phyloP scores from a whole-genome alignment of 1,140 invertebrate species.

The Diploscapter pachys region DNA sequence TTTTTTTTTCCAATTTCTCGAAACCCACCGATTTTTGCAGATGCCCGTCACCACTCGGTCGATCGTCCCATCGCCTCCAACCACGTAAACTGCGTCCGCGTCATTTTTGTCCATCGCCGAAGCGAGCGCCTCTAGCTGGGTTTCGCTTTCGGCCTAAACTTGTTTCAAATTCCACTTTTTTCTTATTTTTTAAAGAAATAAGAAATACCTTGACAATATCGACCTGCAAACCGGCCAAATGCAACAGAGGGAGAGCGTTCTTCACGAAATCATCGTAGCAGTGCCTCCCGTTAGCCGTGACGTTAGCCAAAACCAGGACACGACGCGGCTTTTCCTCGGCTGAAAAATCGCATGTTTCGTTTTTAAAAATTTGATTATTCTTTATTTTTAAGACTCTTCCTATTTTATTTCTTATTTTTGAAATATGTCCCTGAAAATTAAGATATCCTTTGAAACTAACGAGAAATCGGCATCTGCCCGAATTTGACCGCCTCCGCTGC shows the following conservation, averaged over 20 bases:
- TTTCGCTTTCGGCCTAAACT: slow-evolving; percentile 31
- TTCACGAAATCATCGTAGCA: slow-evolving; percentile 36
- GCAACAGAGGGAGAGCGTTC: slow-evolving; percentile 38
- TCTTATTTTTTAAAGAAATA: neutral
- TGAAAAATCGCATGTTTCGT: neutral
- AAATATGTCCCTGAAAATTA: slow-evolving; percentile 4
- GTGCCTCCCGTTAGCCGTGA: slow-evolving; percentile 29
- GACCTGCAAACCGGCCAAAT: slow-evolving; percentile 40
- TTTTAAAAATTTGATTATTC: neutral
- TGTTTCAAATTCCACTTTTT: neutral
- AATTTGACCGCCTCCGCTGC: slow-evolving; percentile 28
- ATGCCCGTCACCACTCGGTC: slow-evolving; percentile 38
- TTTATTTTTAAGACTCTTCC: neutral
- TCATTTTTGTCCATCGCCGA: slow-evolving; percentile 30
- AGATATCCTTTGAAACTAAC: slow-evolving; percentile 1
- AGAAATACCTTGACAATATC: slow-evolving; percentile 34
- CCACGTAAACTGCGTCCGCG: slow-evolving; percentile 40
- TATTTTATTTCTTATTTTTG: neutral
- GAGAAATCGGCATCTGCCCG: slow-evolving; percentile 26
- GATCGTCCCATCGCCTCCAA: slow-evolving; percentile 43
- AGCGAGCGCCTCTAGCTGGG: slow-evolving; percentile 32
- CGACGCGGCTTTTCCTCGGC: slow-evolving; percentile 28
- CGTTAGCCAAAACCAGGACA: slow-evolving; percentile 34
- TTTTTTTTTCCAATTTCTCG: too few relatives aligned
- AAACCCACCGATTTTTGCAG: slow-evolving; percentile 21